These are phyloP conservation scores for Hipparchia sbordonii DNA, from an alignment of 2,888 invertebrate genomes.

Conservation along the genomic window DNA sequence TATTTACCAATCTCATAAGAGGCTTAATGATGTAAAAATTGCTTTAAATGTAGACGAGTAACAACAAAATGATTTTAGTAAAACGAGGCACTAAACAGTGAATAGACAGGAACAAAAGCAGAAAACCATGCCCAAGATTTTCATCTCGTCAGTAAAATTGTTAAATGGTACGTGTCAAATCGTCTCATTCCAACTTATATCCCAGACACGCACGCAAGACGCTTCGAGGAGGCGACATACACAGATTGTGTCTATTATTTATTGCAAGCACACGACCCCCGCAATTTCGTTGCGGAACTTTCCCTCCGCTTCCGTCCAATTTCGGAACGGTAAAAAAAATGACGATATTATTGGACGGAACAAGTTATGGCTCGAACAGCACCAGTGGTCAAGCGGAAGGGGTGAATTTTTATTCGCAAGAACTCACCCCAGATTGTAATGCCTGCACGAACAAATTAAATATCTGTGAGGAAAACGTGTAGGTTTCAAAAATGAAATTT, in stretches of 20 bases:
- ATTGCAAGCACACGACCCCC: constrained; percentile 69
- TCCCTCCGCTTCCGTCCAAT: constrained; percentile 77
- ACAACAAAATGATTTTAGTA: not conserved
- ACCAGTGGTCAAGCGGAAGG: constrained; percentile 70
- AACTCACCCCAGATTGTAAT: constrained; percentile 36
- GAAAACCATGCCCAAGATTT: constrained; percentile 30
- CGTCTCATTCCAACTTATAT: constrained; percentile 41
- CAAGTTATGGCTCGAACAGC: constrained; percentile 58
- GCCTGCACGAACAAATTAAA: constrained; percentile 45
- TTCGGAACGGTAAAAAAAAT: constrained; percentile 79
- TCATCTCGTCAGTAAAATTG: constrained; percentile 38
- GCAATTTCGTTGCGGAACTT: constrained; percentile 73
- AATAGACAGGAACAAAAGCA: constrained; percentile 20
- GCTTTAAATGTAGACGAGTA: not conserved
- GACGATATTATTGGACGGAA: constrained; percentile 77
- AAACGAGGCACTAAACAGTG: not conserved
- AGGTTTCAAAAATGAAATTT: constrained; percentile 37
- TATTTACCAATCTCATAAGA: not conserved
- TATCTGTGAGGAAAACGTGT: constrained; percentile 40
- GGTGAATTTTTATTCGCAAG: constrained; percentile 60
- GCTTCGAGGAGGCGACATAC: constrained; percentile 47
- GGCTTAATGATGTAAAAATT: constrained; percentile 1
- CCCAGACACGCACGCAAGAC: constrained; percentile 42
- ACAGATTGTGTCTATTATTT: constrained; percentile 80
- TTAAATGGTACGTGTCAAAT: constrained; percentile 44